These are phyloP conservation scores for Drosophila acutilabella DNA, from an alignment of 2,888 invertebrate species.

Conservation along the genomic window DNA sequence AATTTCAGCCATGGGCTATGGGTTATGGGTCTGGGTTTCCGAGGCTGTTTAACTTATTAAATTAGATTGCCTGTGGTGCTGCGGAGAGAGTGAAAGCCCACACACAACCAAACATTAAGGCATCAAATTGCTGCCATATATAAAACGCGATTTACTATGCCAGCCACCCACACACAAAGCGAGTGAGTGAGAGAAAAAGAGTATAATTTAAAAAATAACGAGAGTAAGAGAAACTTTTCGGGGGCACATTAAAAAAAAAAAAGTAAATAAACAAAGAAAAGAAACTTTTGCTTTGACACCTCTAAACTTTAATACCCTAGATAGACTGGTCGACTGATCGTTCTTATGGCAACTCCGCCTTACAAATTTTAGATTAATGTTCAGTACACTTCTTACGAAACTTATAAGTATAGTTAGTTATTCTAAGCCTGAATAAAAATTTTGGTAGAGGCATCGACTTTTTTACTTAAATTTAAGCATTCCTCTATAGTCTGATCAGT, in stretches of 20 bases:
- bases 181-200: not conserved
- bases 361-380: no score
- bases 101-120: conserved; percentile 44
- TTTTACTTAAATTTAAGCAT: no score
- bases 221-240: not conserved
- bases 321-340: not conserved
- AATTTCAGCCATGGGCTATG: conserved; percentile 15
- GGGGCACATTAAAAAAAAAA: conserved; percentile 20
- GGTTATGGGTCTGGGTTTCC: conserved; percentile 10
- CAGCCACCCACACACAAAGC: not conserved
- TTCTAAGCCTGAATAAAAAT: no score
- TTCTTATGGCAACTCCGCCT: no score
- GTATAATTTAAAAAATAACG: no score
- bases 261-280: not conserved
- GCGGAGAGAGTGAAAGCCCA: conserved; percentile 11
- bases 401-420: no score
- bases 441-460: no score
- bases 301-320: not conserved
- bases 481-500: no score
- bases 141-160: conserved; percentile 59
- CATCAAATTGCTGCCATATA: conserved; percentile 67
- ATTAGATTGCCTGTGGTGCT: conserved; percentile 58
- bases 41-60: conserved; percentile 59
- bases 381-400: no score
- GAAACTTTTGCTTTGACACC: no score